A percentile compares a stretch with the other conserved stretches of the same genome.
Evolutionary conservation across 2,888 invertebrate genomes (phyloP).

Genomic region (Blastobasis lacticolella): DNA sequence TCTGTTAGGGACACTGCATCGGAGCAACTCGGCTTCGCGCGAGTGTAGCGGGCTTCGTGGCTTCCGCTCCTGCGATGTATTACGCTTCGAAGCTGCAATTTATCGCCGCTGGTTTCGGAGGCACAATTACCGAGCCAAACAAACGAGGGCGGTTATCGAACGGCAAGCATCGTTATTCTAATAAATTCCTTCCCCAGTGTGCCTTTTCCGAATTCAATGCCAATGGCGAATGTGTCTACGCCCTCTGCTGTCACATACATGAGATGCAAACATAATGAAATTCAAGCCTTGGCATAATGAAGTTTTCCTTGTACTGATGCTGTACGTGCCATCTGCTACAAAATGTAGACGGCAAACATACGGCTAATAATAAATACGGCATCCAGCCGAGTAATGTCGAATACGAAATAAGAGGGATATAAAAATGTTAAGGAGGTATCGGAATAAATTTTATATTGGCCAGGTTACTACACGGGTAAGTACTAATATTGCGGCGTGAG

Average conservation of each 20-base stretch:
- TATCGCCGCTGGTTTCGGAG: conserved; percentile 40
- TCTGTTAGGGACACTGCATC: conserved; percentile 24
- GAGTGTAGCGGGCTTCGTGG: conserved; percentile 35
- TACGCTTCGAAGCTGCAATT: conserved; percentile 45
- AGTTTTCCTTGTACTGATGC: background rate
- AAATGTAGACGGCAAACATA: background rate
- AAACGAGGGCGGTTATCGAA: conserved; percentile 40
- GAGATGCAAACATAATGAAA: too few species aligned
- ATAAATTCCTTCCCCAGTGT: conserved; percentile 14
- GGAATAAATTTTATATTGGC: conserved; percentile 38
- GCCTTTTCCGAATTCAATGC: background rate
- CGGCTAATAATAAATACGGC: conserved; percentile 26
- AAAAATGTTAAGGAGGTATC: conserved; percentile 35
- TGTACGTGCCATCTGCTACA: background rate
- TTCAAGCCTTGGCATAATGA: too few species aligned
- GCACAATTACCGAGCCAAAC: conserved; percentile 44
- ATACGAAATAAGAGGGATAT: conserved; percentile 32
- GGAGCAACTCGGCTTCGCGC: conserved; percentile 20
- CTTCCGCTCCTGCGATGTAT: conserved; percentile 36
- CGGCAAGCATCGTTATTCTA: conserved; percentile 23
- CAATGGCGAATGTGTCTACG: too few species aligned
- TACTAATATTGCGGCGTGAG: too few species aligned
- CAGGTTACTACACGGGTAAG: conserved; percentile 20
- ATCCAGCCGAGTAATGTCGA: conserved; percentile 25
- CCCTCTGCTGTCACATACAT: too few species aligned